Evolutionary conservation across 2,888 invertebrate genomes (phyloP), one percentile per base, ranked within the genome.

Genomic region (Tryphoninae sp.): DNA sequence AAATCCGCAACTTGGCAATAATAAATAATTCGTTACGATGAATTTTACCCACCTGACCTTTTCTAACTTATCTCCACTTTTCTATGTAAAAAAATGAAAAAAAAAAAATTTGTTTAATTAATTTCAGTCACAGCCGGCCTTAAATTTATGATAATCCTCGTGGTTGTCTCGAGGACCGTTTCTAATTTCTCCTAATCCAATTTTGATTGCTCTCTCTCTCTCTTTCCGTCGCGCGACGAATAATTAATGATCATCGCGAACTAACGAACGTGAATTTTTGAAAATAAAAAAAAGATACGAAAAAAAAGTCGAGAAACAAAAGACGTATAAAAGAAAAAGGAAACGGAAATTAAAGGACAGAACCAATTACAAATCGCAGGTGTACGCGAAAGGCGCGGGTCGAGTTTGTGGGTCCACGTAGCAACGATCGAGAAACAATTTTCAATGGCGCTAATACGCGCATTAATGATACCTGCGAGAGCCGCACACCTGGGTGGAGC

Each of bases 391-490:
- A 13, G 42, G 33, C 51, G 11, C 16, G 40, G 45, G 58, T 64
- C 45, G 22, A 59, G 40, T 2, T 65, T 76, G 53, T 13, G 40
- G 65, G n/a, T 23, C n/a, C 22, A 8, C 72, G 45, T n/a, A 42
- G 51, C 13, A 42, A 33, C 53, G 61, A 81, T 81, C 73, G 62
- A 69, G 51, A 64, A 81, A 73, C 68, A 62, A 69, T 81, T 81
- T 65, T 62, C 72, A 26, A 33, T 45, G 49, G 19, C 55, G 64
- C 59, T 71, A 59, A 62, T 68, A 9, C 22, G 16, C 26, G 13
- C 58, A 67, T 65, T 65, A 23, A 62, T 23, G 71, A 19, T 53
- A 23, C 42, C 62, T 42, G 55, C 33, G 26, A 26, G 42, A 33
- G 33, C 45, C 49, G 42, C 59, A 42, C 75, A 65, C 65, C 59